Evolutionary conservation across 1,140 invertebrate species (phyloP), one percentile per base, ranked within the genome.

Genomic region (Drosophila albomicans): DNA sequence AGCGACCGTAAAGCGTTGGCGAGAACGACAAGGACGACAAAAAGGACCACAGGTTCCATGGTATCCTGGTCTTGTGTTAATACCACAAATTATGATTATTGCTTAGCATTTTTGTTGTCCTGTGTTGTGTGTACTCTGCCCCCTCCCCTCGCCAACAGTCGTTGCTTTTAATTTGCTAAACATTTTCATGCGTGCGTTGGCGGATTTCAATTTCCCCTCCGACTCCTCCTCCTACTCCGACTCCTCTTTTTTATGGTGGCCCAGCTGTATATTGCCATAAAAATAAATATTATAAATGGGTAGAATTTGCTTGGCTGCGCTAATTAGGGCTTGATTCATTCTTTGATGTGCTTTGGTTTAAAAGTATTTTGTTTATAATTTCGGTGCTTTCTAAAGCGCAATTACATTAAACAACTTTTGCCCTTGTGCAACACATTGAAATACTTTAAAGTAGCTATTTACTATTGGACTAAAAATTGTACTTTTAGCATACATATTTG

Each of bases 1-100:
- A 68, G 75, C 52, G 61, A 20, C 43, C 61, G 59, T 75, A 57
- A 69, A 69, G 56, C 71, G 51, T 57, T 13, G 58, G 20, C 51
- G 43, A 75, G 16, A 52, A 38, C 30, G 13, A 32, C 58, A 43
- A 52, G 16, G 41, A 49, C 28, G 30, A 28, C 70, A 56, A 59
- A 41, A 32, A 54, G 25, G 41, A 59, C 57, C 41, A 59, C 57
- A 65, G 51, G 41, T 54, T 41, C 51, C 25, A 28, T 13, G 43
- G 32, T 28, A 43, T 66, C 25, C 43, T 62, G 48, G 46, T 28
- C 56, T 41, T 56, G 66, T 30, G 62, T 52, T 88, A 87, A 88
- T 84, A 67, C 85, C 74, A 52, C 80, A 88, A 88, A 88, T 88
- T 88, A 88, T 88, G 78, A 81, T 88, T 89, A 88, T 88, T 88